A percentile compares a stretch with the other conserved stretches of the same genome.
Conservation (phyloP, 1,140 invertebrate species). For the Drosophila biarmipes region DNA sequence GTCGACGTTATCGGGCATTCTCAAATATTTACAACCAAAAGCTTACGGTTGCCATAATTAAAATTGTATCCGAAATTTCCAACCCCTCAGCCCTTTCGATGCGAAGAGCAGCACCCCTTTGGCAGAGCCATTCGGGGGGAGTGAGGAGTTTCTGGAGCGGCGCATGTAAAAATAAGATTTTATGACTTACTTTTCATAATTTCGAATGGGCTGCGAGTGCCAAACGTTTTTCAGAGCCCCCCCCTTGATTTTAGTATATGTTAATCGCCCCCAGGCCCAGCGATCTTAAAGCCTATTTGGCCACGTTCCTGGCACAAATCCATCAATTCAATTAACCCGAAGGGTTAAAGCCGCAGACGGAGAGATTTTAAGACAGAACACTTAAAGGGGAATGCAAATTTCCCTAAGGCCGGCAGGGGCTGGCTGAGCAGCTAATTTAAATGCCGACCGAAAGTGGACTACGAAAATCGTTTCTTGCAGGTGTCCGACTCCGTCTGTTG, state of each 20-base stretch:
- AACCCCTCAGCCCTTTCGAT: neutral
- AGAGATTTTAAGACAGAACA: conserved; percentile 17
- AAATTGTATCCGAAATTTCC: conserved; percentile 83
- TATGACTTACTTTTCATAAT: conserved; percentile 83
- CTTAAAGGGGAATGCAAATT: conserved; percentile 77
- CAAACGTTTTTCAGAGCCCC: conserved; percentile 46
- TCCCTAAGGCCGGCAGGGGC: conserved; percentile 4
- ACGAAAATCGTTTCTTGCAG: conserved; percentile 75
- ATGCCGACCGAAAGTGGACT: conserved; percentile 56
- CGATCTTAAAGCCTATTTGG: conserved; percentile 53
- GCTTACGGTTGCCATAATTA: conserved; percentile 85
- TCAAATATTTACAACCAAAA: conserved; percentile 85
- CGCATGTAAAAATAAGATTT: conserved; percentile 80
- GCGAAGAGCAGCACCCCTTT: neutral
- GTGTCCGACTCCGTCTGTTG: conserved; percentile 47
- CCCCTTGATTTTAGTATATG: conserved; percentile 9
- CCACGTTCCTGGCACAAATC: conserved; percentile 58
- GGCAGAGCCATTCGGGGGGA: neutral
- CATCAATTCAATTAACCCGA: conserved; percentile 78
- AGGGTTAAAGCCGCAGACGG: conserved; percentile 36
- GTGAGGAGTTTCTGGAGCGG: conserved; percentile 8
- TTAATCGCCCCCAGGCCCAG: conserved; percentile 42
- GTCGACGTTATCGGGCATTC: conserved; percentile 83
- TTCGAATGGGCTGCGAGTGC: conserved; percentile 71
- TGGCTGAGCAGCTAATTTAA: conserved; percentile 69